Evolutionary conservation across 2,797 vertebrate species (phyloP).

Genomic region (Rallus crepitans): DNA sequence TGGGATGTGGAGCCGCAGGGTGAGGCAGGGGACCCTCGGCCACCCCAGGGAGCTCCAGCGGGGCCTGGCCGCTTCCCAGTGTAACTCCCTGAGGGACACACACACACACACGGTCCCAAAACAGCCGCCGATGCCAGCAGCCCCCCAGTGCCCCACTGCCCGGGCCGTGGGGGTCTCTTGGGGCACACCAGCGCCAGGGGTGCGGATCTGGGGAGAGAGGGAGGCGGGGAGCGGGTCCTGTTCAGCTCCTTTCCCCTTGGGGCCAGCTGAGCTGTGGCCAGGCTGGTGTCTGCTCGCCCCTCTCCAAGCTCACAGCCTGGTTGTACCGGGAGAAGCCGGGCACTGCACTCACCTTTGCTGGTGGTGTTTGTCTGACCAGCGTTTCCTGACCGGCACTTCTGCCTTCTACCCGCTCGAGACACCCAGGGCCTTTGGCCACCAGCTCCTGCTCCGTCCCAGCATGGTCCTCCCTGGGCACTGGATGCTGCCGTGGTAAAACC

Average conservation of each 20-base stretch:
- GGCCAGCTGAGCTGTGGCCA: rapidly evolving
- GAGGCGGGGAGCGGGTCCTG: neutral
- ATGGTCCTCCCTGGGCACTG: rapidly evolving
- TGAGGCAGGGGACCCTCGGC: neutral
- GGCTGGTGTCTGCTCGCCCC: rapidly evolving
- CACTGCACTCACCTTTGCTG: rapidly evolving
- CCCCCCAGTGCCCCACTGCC: rapidly evolving
- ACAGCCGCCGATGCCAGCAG: rapidly evolving
- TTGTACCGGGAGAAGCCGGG: neutral
- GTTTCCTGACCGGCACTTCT: neutral
- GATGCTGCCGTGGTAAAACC: neutral
- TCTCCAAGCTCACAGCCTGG: rapidly evolving
- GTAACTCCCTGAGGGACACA: too few relatives aligned
- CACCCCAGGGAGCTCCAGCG: neutral
- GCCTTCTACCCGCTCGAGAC: rapidly evolving
- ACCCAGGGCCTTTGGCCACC: neutral
- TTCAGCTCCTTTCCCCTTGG: neutral
- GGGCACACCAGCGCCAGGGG: rapidly evolving
- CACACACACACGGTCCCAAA: neutral
- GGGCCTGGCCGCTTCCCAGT: rapidly evolving
- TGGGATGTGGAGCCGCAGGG: neutral
- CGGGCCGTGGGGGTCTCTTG: rapidly evolving
- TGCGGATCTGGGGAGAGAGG: neutral
- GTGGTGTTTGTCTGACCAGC: neutral
- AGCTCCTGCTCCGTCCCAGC: neutral